These are phyloP conservation scores for Pterostichus niger DNA, from an alignment of 2,888 invertebrate genomes.

Conservation along the genomic window DNA sequence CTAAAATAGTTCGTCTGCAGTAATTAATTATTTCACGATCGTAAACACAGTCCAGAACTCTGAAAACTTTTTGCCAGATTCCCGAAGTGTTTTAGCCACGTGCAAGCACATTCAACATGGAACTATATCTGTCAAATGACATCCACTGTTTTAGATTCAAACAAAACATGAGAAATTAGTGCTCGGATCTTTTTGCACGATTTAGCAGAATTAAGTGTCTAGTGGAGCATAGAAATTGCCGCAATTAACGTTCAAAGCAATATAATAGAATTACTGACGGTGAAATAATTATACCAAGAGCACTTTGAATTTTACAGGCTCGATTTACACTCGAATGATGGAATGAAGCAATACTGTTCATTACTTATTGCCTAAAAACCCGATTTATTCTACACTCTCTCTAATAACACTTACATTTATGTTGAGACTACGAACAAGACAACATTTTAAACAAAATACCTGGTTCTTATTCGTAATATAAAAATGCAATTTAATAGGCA, in stretches of 20 bases:
- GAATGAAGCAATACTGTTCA: conserved; percentile 25
- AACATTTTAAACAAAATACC: too few species aligned
- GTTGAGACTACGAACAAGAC: too few species aligned
- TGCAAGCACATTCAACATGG: conserved; percentile 2
- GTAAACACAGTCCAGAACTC: background rate
- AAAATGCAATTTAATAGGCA: too few species aligned
- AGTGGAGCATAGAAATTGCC: conserved; percentile 33
- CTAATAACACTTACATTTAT: background rate
- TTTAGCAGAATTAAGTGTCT: conserved; percentile 53
- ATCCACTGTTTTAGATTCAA: conserved; percentile 47
- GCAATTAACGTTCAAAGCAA: conserved; percentile 46
- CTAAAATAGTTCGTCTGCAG: background rate
- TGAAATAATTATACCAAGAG: conserved; percentile 48
- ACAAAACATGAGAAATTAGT: conserved; percentile 60
- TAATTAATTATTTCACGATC: conserved; percentile 9
- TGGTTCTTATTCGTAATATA: too few species aligned
- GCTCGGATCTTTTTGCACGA: conserved; percentile 51
- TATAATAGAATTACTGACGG: conserved; percentile 47
- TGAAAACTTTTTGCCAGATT: background rate
- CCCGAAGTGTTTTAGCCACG: background rate
- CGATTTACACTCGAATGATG: conserved; percentile 32
- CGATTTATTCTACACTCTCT: too few species aligned
- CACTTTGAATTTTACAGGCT: conserved; percentile 41
- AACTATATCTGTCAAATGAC: conserved; percentile 43
- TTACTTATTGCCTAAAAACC: conserved; percentile 5